Base-by-base conservation (phyloP, 2,888 invertebrate genomes). In the Drosophila emarginata region DNA sequence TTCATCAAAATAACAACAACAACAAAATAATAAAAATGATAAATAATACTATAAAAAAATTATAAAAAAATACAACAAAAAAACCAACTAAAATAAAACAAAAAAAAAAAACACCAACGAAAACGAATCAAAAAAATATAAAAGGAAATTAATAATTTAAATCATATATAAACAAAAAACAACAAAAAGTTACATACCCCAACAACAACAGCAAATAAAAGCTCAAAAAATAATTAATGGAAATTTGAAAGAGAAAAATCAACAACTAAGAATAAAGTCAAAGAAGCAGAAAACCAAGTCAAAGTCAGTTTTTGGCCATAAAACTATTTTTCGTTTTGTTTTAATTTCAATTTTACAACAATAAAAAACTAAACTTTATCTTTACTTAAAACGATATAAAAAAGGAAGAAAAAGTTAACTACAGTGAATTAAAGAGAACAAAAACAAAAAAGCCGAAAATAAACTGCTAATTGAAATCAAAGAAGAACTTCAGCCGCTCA, bases 1-100 rank as follows among this genome's bases (percentile, higher is more conserved):
- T 90, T 91, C 91, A 91, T 91, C 91, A 91, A 91, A 90, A 91
- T 89, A 90, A 91, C 90, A 87, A 83, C 87, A 79, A 77, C 45
- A 77, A 68, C 80, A 79, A 85, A 89, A 85, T 80, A 89, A 89
- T 86, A 85, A 81, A 72, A 83, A 63, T 76, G 76, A 57, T 69
- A 64, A 67, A 70, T 45, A 45, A 45, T 45, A 45, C 45, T 45
- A 21, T 45, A 45, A 45, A 45, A 4, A 45, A 45, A 45, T 45
- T 45, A 71, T 65, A 76, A 65, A 77, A 77, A 70, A 60, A 67
- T 69, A 80, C 39, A 70, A 78, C 60, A 70, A 75, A 66, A 32
- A 67, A 75, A 76, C 66, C 45, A 45, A 45, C 69, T 69, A 78
- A 73, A 78, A 63, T 67, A 60, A 45, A 62, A 52, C 36, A 64